Evolutionary conservation across 2,888 invertebrate species (phyloP).

Genomic region (Apodemia zela): DNA sequence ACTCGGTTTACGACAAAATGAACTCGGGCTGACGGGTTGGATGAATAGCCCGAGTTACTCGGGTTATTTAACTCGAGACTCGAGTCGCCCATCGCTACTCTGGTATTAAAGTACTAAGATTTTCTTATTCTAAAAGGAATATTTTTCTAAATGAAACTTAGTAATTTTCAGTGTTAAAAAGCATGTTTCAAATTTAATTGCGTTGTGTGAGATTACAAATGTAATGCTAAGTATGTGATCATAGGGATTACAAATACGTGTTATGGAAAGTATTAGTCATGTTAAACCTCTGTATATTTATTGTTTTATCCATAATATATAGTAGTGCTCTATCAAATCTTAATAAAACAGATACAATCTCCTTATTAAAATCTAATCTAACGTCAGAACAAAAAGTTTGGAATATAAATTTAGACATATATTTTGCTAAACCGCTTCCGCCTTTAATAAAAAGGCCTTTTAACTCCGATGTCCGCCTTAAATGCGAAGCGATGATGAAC

Average conservation of each 20-base stretch:
- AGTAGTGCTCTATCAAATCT: constrained; percentile 46
- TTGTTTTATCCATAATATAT: constrained; percentile 59
- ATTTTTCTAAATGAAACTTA: constrained; percentile 3
- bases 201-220: background rate
- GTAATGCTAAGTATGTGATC: background rate
- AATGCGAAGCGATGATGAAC: constrained; percentile 70
- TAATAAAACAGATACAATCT: constrained; percentile 50
- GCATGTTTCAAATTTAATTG: background rate
- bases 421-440: constrained; percentile 64
- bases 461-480: constrained; percentile 56
- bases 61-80: no score
- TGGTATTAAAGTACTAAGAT: no score
- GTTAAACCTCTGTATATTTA: constrained; percentile 63
- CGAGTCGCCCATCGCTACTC: no score
- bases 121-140: background rate
- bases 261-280: constrained; percentile 70
- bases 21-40: no score
- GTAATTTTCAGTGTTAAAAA: background rate
- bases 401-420: constrained; percentile 69
- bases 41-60: no score
- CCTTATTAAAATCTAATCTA: constrained; percentile 51
- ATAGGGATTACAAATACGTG: constrained; percentile 37
- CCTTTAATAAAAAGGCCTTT: constrained; percentile 46
- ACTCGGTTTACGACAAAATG: no score
- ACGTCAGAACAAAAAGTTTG: constrained; percentile 63